Percentiles rank a stretch among this genome's conserved stretches.
Conservation (phyloP, 2,113 vertebrate genomes). For the Caloenas nicobarica region DNA sequence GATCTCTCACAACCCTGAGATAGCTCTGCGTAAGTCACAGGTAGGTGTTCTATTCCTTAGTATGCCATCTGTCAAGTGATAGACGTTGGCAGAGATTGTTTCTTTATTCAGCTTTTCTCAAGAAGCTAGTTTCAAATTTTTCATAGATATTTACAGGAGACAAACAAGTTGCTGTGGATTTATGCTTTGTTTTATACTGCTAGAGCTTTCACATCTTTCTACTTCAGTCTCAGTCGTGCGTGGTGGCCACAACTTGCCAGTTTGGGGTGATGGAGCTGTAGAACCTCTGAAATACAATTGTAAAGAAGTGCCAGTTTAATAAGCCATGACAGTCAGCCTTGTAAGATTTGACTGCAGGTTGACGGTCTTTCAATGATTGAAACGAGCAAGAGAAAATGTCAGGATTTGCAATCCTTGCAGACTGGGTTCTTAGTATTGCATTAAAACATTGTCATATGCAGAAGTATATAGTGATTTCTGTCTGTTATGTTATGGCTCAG, state of each 20-base stretch:
- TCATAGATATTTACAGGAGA: not conserved
- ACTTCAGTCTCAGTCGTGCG: not conserved
- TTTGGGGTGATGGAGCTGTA: not conserved
- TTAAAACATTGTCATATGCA: not conserved
- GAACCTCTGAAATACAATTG: not conserved
- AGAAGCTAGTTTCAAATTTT: not conserved
- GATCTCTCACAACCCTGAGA: not conserved
- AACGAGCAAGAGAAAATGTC: not conserved
- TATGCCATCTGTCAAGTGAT: conserved; percentile 4
- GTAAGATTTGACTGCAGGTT: not conserved
- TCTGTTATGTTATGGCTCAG: not conserved
- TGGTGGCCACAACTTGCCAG: not conserved
- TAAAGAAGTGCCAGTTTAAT: not conserved
- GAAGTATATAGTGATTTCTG: not conserved
- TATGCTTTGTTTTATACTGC: not conserved
- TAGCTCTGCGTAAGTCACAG: not conserved
- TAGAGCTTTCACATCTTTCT: not conserved
- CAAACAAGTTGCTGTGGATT: not conserved
- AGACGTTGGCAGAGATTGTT: not conserved
- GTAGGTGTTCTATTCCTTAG: not conserved
- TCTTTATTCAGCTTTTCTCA: conserved; percentile 26
- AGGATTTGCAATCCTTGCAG: not conserved
- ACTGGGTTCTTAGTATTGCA: not conserved
- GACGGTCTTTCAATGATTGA: not conserved
- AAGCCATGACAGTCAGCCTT: not conserved